Evolutionary conservation across 2,888 invertebrate species (phyloP).

Genomic region (Xylota segnis): DNA sequence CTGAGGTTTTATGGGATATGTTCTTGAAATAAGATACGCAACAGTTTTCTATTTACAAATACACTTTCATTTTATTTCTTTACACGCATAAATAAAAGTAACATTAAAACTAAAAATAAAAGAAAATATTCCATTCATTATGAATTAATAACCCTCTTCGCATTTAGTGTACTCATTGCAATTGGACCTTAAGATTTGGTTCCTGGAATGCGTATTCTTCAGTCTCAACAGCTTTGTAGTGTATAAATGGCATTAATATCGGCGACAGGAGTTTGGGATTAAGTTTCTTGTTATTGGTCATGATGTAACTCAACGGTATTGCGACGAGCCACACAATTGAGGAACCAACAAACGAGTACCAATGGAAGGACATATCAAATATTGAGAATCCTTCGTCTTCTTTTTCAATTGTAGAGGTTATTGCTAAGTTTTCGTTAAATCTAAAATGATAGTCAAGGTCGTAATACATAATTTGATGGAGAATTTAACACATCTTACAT

Average conservation of each 20-base stretch:
- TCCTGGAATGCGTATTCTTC: constrained; percentile 31
- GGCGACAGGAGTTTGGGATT: constrained; percentile 80
- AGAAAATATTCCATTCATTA: constrained; percentile 38
- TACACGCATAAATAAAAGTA: background rate
- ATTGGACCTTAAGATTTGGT: background rate
- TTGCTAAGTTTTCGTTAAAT: constrained; percentile 4
- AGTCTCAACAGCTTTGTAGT: constrained; percentile 62
- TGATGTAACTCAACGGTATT: constrained; percentile 85
- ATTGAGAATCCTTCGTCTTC: constrained; percentile 80
- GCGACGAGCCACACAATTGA: constrained; percentile 85
- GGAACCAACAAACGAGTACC: constrained; percentile 86
- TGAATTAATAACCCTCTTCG: constrained; percentile 20
- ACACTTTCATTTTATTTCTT: background rate
- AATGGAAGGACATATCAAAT: constrained; percentile 87
- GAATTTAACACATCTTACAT: constrained; percentile 14
- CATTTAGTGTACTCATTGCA: background rate
- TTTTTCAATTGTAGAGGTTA: background rate
- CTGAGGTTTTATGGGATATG: background rate
- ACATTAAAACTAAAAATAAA: background rate
- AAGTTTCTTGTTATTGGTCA: constrained; percentile 81
- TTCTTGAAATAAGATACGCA: background rate
- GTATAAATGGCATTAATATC: constrained; percentile 77
- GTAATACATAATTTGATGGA: background rate
- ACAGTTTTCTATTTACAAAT: background rate
- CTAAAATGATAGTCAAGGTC: background rate